Percentiles rank a stretch among this genome's conserved stretches.
Conservation (phyloP, 2,113 vertebrate genomes). For the Trochalopteron elliotii region DNA sequence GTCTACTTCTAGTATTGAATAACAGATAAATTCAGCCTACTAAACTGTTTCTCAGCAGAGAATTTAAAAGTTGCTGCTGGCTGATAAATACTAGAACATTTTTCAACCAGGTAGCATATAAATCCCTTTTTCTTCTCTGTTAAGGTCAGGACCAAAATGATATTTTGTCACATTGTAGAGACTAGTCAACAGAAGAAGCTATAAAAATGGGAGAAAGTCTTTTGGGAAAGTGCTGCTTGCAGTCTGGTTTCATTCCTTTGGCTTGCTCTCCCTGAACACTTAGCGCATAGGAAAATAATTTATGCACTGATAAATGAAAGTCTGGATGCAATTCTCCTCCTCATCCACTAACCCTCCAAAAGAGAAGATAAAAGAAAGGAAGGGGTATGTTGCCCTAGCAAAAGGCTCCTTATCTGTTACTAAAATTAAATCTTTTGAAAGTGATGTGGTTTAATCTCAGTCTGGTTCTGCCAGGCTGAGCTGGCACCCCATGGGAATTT, state of each 20-base stretch:
- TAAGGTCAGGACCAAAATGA: constrained; percentile 19
- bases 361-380: neutral
- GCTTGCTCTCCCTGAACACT: neutral
- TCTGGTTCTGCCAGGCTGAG: neutral
- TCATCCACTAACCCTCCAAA: neutral
- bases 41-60: constrained; percentile 13
- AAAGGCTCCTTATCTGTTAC: neutral
- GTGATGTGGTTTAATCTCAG: neutral
- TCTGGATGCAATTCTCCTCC: neutral
- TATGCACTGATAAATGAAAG: neutral
- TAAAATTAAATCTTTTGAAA: neutral
- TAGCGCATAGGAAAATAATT: neutral
- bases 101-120: neutral
- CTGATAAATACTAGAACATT: neutral
- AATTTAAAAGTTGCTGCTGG: constrained; percentile 30
- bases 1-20: constrained; percentile 31
- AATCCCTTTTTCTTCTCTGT: neutral
- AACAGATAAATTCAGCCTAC: constrained; percentile 16
- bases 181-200: neutral
- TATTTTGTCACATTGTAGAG: constrained; percentile 15
- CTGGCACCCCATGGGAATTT: neutral
- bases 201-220: neutral
- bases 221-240: neutral
- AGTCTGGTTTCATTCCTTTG: neutral
- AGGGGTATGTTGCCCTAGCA: neutral